A percentile compares a stretch with the other conserved stretches of the same genome.
phyloP scores from a whole-genome alignment of 37 sponge, comb jelly and placozoan genomes.

The Lycopodina hypogea region DNA sequence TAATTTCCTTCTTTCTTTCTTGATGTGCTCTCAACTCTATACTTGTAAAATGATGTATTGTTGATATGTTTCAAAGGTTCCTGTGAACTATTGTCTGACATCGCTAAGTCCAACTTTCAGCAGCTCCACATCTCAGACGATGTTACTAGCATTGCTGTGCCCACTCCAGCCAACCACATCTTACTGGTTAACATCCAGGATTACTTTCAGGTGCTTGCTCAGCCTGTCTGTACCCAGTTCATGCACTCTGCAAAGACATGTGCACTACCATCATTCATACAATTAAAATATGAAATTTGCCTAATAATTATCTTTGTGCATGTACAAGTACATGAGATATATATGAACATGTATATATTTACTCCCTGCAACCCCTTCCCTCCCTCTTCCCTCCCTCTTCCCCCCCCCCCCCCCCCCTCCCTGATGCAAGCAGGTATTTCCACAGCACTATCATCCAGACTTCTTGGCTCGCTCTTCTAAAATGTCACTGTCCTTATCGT shows the following conservation, averaged over 20 bases:
- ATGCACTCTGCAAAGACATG: neutral
- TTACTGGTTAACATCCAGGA: slow-evolving; percentile 43
- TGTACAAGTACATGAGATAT: too few species aligned
- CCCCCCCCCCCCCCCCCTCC: neutral
- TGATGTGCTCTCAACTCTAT: too few species aligned
- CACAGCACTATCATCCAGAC: slow-evolving; percentile 35
- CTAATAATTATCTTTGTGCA: too few species aligned
- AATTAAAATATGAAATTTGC: too few species aligned
- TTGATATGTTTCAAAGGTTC: too few species aligned
- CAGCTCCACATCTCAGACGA: slow-evolving; percentile 24
- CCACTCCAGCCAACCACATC: slow-evolving; percentile 29
- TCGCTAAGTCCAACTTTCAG: slow-evolving; percentile 2
- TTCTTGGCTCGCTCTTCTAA: slow-evolving; percentile 3
- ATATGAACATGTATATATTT: too few species aligned
- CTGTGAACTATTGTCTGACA: slow-evolving; percentile 13
- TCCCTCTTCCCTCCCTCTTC: neutral
- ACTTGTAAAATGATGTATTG: too few species aligned
- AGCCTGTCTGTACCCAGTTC: neutral
- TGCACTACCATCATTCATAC: too few species aligned
- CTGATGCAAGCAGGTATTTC: slow-evolving; percentile 19
- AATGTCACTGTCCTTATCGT: neutral
- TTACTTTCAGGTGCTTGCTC: slow-evolving; percentile 38
- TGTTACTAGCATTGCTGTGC: slow-evolving; percentile 29
- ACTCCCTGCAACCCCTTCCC: too few species aligned
- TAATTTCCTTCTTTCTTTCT: too few species aligned